Conservation (phyloP, 2,888 invertebrate species). For the Pinctada fucata region DNA sequence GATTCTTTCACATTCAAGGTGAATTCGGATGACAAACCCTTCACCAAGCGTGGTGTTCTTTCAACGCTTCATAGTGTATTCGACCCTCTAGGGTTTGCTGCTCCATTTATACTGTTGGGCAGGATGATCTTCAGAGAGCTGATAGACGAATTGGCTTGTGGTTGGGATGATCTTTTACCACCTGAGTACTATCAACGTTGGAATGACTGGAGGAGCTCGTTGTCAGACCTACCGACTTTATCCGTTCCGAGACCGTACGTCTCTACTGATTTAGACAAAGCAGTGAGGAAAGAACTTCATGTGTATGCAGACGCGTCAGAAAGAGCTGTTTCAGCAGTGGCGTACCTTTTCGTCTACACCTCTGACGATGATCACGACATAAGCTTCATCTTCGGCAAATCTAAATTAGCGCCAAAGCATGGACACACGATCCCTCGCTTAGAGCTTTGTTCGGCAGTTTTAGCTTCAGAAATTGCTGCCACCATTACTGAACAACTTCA, state of each 20-base stretch:
- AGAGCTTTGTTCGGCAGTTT: conserved; percentile 52
- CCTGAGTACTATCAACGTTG: conserved; percentile 22
- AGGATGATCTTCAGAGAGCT: conserved; percentile 42
- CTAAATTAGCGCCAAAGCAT: conserved; percentile 45
- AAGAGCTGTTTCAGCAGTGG: conserved; percentile 48
- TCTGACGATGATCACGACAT: conserved; percentile 14
- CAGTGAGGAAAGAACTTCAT: conserved; percentile 29
- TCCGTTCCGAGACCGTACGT: conserved; percentile 37
- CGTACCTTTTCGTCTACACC: conserved; percentile 36
- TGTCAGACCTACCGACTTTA: conserved; percentile 25
- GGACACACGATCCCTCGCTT: conserved; percentile 50
- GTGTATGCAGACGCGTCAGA: conserved; percentile 54
- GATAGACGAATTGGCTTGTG: conserved; percentile 21
- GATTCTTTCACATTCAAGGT: conserved; percentile 24
- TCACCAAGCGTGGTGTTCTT: conserved; percentile 23
- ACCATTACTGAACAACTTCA: conserved; percentile 27
- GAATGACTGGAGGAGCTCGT: conserved; percentile 40
- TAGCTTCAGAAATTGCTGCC: conserved; percentile 40
- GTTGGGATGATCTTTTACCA: conserved; percentile 50
- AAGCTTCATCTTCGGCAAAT: conserved; percentile 49
- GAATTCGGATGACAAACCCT: conserved; percentile 6
- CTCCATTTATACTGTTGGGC: conserved; percentile 45
- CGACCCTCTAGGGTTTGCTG: conserved; percentile 41
- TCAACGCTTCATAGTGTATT: conserved; percentile 31
- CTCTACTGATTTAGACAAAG: neutral